Evolutionary conservation across 2,113 vertebrate species (phyloP), one percentile per base, ranked within the genome.

Genomic region (Anhinga anhinga): DNA sequence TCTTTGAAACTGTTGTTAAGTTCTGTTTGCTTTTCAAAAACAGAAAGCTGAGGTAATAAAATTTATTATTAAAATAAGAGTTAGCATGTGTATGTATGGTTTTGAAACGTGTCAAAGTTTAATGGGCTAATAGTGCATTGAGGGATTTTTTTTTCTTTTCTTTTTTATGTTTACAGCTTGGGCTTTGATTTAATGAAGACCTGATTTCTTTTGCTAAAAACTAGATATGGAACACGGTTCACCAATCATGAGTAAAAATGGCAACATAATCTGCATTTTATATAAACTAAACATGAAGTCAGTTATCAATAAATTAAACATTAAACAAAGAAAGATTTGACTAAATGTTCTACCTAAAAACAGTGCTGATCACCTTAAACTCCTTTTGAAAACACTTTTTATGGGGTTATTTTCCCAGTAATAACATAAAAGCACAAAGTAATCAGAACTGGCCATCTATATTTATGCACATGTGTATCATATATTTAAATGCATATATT

Each of bases 171-270:
- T 78, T 90, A 11, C 4, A 67, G 3, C 13, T 47, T 80, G 25
- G 53, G 14, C 17, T 84, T 55, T 78, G 47, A 76, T 44, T 63
- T 73, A 65, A 86, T 29, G 32, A 73, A 74, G 49, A 52, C 2
- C 2, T 70, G 27, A 59, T 30, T 73, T 62, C 40, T 16, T 85
- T 67, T 82, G 4, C 29, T 78, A 83, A 70, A 92, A 94, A 15
- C 10, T 56, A 8, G 4, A 52, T 70, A 17, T 32, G 7, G 19
- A 59, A 14, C 19, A 52, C 0, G 0, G 5, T 38, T 88, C 32
- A 52, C 13, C 2, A 27, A 40, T 30, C 27, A 53, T 59, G 3
- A 47, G 8, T 40, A 58, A 77, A 90, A 86, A n/a, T 49, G 3
- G 2, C 14, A 62, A n/a, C 2, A 55, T 4, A 40, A 56, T 30